These are phyloP conservation scores for Galemys pyrenaicus DNA, from an alignment of 2,113 vertebrate genomes.

Conservation along the genomic window DNA sequence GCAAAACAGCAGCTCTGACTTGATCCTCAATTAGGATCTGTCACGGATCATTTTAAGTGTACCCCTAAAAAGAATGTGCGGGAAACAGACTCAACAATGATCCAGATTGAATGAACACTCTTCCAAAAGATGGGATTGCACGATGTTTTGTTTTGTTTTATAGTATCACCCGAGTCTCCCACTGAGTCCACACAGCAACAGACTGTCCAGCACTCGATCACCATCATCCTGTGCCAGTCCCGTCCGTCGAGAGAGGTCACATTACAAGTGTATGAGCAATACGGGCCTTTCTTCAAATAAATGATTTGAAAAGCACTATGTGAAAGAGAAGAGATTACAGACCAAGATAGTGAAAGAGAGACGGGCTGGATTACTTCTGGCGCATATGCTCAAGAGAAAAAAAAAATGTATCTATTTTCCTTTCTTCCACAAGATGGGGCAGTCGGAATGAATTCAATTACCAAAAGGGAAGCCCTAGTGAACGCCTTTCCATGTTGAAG, in stretches of 20 bases:
- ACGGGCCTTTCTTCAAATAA: not conserved
- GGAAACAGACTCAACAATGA: too few relatives aligned
- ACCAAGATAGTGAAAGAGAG: not conserved
- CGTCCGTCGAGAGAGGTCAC: not conserved
- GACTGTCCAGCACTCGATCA: not conserved
- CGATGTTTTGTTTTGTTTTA: too few relatives aligned
- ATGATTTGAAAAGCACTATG: not conserved
- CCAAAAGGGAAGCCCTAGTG: not conserved
- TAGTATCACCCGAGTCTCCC: too few relatives aligned
- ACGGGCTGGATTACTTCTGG: constrained; percentile 9
- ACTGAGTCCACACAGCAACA: rapidly evolving
- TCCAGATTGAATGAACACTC: too few relatives aligned
- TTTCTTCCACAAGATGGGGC: constrained; percentile 86
- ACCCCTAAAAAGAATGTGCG: too few relatives aligned
- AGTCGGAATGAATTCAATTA: constrained; percentile 66
- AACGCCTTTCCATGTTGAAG: constrained; percentile 50
- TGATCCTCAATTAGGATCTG: not conserved
- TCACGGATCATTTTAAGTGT: too few relatives aligned
- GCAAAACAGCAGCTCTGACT: not conserved
- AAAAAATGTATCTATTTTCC: not conserved
- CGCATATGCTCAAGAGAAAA: not conserved
- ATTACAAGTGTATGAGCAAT: not conserved
- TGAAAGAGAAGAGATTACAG: not conserved
- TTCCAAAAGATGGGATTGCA: too few relatives aligned
- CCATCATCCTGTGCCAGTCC: not conserved